Evolutionary conservation across 1,140 invertebrate genomes (phyloP).

Genomic region (Metopolophium dirhodum): DNA sequence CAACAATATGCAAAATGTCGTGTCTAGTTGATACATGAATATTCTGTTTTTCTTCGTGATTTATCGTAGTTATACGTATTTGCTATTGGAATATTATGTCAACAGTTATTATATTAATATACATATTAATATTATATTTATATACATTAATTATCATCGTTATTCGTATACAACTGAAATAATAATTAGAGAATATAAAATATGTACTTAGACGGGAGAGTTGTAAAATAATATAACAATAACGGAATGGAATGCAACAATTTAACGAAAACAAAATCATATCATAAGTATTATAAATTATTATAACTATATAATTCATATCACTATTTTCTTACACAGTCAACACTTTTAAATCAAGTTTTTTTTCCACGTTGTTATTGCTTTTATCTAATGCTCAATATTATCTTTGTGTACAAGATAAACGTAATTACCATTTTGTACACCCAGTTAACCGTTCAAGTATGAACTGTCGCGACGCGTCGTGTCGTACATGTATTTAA

Average conservation of each 20-base stretch:
- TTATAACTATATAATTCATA: background rate
- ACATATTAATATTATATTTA: no score
- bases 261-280: background rate
- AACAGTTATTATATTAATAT: no score
- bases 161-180: background rate
- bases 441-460: constrained; percentile 36
- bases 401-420: constrained; percentile 40
- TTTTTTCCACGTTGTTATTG: background rate
- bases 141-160: background rate
- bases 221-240: background rate
- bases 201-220: background rate
- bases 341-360: background rate
- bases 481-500: background rate
- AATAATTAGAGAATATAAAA: background rate
- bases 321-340: background rate
- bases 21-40: background rate
- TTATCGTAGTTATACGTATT: background rate
- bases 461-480: constrained; percentile 36
- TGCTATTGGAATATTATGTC: no score
- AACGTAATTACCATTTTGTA: constrained; percentile 13
- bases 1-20: background rate
- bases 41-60: background rate
- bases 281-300: background rate
- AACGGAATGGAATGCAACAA: background rate
- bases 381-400: background rate